Conservation (phyloP, 1,140 invertebrate genomes). For the Panagrolaimus sp. region DNA sequence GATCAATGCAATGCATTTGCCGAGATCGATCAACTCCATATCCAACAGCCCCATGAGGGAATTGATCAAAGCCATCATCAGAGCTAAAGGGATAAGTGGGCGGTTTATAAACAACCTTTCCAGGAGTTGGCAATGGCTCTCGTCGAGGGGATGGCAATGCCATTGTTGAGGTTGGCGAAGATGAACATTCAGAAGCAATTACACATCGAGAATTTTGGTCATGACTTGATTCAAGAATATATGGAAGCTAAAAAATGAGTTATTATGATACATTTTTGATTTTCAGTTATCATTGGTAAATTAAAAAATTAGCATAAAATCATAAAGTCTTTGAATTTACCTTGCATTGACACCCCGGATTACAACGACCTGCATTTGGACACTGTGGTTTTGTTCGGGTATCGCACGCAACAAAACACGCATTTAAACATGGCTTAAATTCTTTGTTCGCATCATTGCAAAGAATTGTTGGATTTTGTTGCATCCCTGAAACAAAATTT, state of each 20-base stretch:
- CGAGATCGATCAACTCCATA: neutral
- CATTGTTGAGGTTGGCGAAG: too few relatives aligned
- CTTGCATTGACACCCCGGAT: slow-evolving; percentile 8
- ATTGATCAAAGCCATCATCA: neutral
- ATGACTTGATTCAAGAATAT: slow-evolving; percentile 9
- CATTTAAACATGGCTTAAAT: neutral
- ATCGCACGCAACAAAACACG: neutral
- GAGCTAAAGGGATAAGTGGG: neutral
- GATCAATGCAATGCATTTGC: slow-evolving; percentile 3
- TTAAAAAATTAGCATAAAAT: too few relatives aligned
- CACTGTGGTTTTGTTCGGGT: neutral
- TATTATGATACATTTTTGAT: too few relatives aligned
- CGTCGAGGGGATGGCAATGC: too few relatives aligned
- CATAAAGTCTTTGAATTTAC: too few relatives aligned
- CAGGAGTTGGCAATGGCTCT: neutral
- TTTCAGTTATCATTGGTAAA: too few relatives aligned
- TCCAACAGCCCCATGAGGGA: neutral
- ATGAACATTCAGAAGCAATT: neutral
- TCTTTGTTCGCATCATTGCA: slow-evolving; percentile 2
- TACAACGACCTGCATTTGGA: neutral
- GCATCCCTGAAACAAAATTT: too few relatives aligned
- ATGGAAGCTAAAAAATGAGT: neutral
- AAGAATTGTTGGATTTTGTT: too few relatives aligned
- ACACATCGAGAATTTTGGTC: slow-evolving; percentile 5
- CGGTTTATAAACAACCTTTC: neutral